Conservation (phyloP, 2,113 vertebrate species). For the Crotophaga sulcirostris region DNA sequence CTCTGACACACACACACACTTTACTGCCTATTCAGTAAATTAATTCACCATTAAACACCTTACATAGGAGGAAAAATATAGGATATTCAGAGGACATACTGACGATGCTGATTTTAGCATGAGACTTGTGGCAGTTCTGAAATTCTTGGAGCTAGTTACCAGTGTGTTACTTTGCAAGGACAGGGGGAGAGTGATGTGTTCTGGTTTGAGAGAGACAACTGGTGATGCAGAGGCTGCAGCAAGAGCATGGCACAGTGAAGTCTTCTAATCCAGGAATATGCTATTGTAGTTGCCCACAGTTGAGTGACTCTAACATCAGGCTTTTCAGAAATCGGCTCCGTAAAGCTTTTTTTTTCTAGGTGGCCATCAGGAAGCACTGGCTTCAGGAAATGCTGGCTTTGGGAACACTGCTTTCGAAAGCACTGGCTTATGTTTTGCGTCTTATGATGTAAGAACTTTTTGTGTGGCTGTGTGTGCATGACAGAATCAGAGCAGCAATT, state of each 20-base stretch:
- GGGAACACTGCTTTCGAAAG: not conserved
- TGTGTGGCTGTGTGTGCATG: not conserved
- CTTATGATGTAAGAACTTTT: not conserved
- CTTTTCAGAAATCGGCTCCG: not conserved
- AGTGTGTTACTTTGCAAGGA: not conserved
- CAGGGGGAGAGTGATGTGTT: not conserved
- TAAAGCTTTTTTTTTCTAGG: not conserved
- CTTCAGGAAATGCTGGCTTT: not conserved
- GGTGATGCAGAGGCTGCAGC: not conserved
- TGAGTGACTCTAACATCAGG: not conserved
- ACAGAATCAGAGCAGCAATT: slow-evolving; percentile 4
- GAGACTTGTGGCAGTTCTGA: not conserved
- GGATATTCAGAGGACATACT: not conserved
- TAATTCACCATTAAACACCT: not conserved
- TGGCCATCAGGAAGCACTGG: not conserved
- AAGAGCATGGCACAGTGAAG: not conserved
- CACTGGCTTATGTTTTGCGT: not conserved
- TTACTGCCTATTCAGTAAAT: not conserved
- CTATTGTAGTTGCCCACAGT: not conserved
- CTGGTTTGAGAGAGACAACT: not conserved
- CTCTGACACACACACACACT: not conserved
- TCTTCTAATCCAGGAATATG: not conserved
- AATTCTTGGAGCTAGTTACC: not conserved
- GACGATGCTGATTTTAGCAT: not conserved
- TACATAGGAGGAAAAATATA: not conserved